A percentile compares a stretch with the other conserved stretches of the same genome.
Evolutionary conservation across 2,888 invertebrate genomes (phyloP).

Genomic region (Marasmarcha lunaedactyla): DNA sequence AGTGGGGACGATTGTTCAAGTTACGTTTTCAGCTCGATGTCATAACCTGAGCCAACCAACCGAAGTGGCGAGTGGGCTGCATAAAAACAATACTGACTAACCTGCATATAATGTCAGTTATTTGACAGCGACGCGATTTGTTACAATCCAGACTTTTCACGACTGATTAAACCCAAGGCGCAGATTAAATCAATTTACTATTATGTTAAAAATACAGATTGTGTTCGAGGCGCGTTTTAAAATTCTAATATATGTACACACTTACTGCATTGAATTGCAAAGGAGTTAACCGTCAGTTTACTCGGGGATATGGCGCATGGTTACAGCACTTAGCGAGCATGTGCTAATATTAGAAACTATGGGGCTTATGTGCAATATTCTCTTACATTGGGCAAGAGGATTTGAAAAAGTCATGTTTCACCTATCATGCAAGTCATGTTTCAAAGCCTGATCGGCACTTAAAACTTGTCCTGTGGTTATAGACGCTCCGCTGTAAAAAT

Average conservation of each 20-base stretch:
- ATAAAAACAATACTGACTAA: background rate
- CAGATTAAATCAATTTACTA: too few species aligned
- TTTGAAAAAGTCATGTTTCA: too few species aligned
- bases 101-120: background rate
- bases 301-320: slow-evolving; percentile 7
- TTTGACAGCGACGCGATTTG: too few species aligned
- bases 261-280: slow-evolving; percentile 12
- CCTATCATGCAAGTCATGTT: too few species aligned
- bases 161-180: too few species aligned
- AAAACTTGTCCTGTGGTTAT: too few species aligned
- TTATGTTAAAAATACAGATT: too few species aligned
- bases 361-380: background rate
- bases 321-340: slow-evolving; percentile 34
- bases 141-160: too few species aligned
- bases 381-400: background rate
- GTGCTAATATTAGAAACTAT: slow-evolving; percentile 31
- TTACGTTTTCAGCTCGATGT: slow-evolving; percentile 51
- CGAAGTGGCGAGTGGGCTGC: slow-evolving; percentile 26
- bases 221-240: too few species aligned
- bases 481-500: too few species aligned
- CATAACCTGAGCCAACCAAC: slow-evolving; percentile 38
- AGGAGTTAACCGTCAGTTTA: slow-evolving; percentile 4
- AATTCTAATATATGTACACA: too few species aligned
- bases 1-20: slow-evolving; percentile 42
- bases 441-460: too few species aligned